Base-by-base conservation (phyloP, 2,113 vertebrate species). In the Peromyscus leucopus region DNA sequence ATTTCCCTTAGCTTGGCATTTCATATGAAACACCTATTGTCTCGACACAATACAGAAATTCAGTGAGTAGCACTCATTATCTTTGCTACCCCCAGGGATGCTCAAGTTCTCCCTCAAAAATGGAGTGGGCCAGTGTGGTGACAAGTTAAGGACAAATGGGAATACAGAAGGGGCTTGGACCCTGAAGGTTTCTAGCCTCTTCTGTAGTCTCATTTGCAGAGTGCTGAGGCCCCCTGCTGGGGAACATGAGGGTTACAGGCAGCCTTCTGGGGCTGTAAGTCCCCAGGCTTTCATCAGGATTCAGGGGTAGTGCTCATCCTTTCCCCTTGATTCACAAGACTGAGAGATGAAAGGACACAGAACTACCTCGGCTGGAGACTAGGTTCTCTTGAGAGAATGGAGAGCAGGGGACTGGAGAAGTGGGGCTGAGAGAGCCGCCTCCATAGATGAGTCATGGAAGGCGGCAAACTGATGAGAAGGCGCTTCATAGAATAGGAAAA, bases 221-320 rank as follows among this genome's bases (percentile, higher is more conserved):
- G 63, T 87, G 83, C 69, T 95, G 51, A 96, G 91, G 96, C 95
- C 96, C 95, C 95, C 98, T 98, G 95, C 95, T 95, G 98, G 97
- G 76, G 4, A 3, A 2, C 7, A 55, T 15, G 86, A 87, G 91
- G 39, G 78, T 48, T 26, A 55, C 89, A 97, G 78, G 5, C 71
- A 65, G 63, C 21, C 55, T 12, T 31, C 17, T 36, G 39, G 19
- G 46, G 33, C 22, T 11, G 12, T 3, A 5, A 33, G 36, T 57
- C 55, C 86, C 67, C 48, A 89, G 42, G 84, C 31, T 15, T 67
- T 33, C 7, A 5, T 31, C 42, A 85, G 36, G 48, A 31, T 59
- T 42, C 51, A 39, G 51, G 83, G 36, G 59, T 21, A 59, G 21
- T 74, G 71, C 7, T 31, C 33, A 9, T 36, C 69, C 28, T 51